Evolutionary conservation across 1,140 invertebrate species (phyloP), one percentile per base, ranked within the genome.

Genomic region (Drosophila sechellia): DNA sequence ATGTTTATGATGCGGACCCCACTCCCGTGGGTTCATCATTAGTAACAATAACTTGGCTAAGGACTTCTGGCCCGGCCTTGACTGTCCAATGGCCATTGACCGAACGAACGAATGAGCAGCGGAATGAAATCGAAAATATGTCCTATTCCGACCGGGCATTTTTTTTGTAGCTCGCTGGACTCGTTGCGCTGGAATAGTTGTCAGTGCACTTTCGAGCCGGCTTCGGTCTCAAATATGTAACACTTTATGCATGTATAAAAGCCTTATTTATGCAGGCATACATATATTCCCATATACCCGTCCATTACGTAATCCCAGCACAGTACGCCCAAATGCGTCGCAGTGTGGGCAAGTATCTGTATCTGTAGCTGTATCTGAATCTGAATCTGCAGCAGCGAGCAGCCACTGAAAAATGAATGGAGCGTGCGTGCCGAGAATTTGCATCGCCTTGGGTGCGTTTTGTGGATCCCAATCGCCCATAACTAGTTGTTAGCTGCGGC

Each of bases 151-250:
- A 42, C 25, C 53, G 4, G n/a, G 42, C 60, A 45, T 34, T 56
- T 55, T 40, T 58, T 57, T 52, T 52, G n/a, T 56, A 45, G 31
- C 49, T 45, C 37, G 20, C 59, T 37, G 4, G 63, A 43, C 31
- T 54, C 55, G 60, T 55, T 34, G 55, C 48, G 64, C 79, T 86
- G 79, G 84, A 87, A 86, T 86, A 86, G 83, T 86, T 86, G 83
- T 89, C 83, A 83, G 83, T 86, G 84, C 83, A 86, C 79, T 86
- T 87, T 86, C 84, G 63, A 77, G 74, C 74, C 74, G 74, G 74
- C 74, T 69, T 37, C 20, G 37, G 17, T 60, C 79, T 60, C 55
- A 81, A 70, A 83, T 89, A 79, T 86, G 79, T 89, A 87, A 79
- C 83, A 64, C 76, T 87, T 87, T 89, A 85, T 77, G 79, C 79